phyloP scores from a whole-genome alignment of 2,113 vertebrate species.

The Ginglymostoma cirratum region DNA sequence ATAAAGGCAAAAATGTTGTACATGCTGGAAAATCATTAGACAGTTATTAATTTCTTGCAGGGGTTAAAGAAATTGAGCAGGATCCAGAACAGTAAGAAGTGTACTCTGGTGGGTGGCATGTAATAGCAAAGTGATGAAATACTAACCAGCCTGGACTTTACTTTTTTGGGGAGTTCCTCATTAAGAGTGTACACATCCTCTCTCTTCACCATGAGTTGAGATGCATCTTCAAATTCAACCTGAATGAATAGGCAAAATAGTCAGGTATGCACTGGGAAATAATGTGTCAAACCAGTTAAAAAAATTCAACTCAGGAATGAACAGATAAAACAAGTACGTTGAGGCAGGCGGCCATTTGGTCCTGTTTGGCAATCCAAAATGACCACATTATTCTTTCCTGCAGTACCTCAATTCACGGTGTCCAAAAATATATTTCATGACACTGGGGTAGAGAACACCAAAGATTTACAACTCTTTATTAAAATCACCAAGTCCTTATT shows the following conservation, averaged over 20 bases:
- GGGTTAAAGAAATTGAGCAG: not conserved
- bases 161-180: constrained; percentile 94
- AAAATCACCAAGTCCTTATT: no score
- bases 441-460: not conserved
- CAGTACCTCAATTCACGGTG: not conserved
- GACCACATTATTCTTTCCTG: not conserved
- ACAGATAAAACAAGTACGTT: not conserved
- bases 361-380: not conserved
- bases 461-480: no score
- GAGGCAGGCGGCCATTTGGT: not conserved
- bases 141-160: constrained; percentile 87
- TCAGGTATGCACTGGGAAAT: not conserved
- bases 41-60: not conserved
- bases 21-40: not conserved
- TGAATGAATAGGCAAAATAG: constrained; percentile 45
- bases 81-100: not conserved
- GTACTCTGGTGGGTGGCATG: not conserved
- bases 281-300: not conserved
- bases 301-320: not conserved
- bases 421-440: not conserved
- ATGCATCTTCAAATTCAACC: constrained; percentile 98
- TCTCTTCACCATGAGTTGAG: constrained; percentile 87
- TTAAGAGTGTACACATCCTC: constrained; percentile 93
- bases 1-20: no score
- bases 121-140: not conserved